These are phyloP conservation scores for Macropis europaea DNA, from an alignment of 2,888 invertebrate genomes.

Conservation along the genomic window DNA sequence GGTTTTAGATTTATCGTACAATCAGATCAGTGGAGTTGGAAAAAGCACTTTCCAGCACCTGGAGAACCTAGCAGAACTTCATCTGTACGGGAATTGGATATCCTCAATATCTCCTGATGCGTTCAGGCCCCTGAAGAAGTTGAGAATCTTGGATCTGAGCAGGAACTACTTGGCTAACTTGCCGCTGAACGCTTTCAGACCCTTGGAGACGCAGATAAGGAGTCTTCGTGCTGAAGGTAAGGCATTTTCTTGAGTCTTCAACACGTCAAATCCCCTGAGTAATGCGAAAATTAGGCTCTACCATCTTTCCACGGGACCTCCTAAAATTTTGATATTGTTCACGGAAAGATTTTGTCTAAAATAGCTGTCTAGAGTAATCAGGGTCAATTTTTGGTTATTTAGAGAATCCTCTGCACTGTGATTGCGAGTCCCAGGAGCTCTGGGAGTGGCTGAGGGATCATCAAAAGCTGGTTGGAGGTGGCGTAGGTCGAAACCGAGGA, in stretches of 20 bases:
- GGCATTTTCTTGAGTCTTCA: constrained; percentile 57
- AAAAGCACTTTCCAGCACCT: constrained; percentile 89
- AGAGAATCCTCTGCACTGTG: constrained; percentile 95
- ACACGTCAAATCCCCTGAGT: no score
- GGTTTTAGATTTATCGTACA: constrained; percentile 90
- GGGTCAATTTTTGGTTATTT: constrained; percentile 59
- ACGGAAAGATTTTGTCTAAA: no score
- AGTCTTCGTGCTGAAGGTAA: constrained; percentile 90
- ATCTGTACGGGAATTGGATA: constrained; percentile 91
- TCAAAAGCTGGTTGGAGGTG: constrained; percentile 85
- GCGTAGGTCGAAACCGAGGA: constrained; percentile 81
- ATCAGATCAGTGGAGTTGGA: constrained; percentile 89
- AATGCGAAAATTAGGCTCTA: no score
- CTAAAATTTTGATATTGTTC: no score
- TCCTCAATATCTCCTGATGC: constrained; percentile 88
- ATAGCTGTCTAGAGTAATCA: no score
- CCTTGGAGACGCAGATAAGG: constrained; percentile 91
- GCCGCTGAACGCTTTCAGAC: constrained; percentile 88
- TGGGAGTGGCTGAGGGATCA: constrained; percentile 97
- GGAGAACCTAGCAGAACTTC: constrained; percentile 88
- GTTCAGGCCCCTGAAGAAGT: constrained; percentile 88
- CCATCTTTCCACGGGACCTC: no score
- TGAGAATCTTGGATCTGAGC: constrained; percentile 89
- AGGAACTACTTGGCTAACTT: constrained; percentile 91
- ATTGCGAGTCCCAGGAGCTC: constrained; percentile 93